Conservation (phyloP, 2,797 vertebrate species). For the Merluccius polli region DNA sequence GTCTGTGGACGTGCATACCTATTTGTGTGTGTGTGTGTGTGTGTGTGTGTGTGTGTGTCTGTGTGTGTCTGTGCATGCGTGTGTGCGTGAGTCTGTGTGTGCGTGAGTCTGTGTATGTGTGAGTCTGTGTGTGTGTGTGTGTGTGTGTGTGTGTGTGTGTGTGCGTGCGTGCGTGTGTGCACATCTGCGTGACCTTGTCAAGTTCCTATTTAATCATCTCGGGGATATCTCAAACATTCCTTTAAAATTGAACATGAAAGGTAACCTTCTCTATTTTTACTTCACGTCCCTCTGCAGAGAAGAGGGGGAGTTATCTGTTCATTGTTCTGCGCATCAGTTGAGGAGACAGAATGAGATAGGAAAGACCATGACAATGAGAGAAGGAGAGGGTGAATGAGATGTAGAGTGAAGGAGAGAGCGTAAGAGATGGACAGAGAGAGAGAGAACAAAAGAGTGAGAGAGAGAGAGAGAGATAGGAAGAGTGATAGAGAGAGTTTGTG, state of each 20-base stretch:
- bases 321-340: conserved; percentile 28
- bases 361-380: conserved; percentile 9
- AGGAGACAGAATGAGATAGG: conserved; percentile 33
- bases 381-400: conserved; percentile 6
- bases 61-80: conserved; percentile 25
- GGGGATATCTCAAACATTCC: conserved; percentile 67
- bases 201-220: conserved; percentile 67
- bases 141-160: conserved; percentile 16
- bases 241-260: conserved; percentile 72
- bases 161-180: conserved; percentile 32
- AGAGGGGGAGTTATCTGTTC: conserved; percentile 59
- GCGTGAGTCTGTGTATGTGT: conserved; percentile 15
- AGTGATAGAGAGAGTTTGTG: neutral
- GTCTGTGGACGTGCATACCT: conserved; percentile 5
- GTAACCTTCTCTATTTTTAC: conserved; percentile 69
- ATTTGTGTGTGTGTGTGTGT: conserved; percentile 12
- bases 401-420: neutral
- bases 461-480: neutral
- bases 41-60: conserved; percentile 17
- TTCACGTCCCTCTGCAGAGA: conserved; percentile 52
- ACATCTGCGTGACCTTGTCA: conserved; percentile 59
- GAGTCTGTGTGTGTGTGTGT: conserved; percentile 13
- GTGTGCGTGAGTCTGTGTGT: conserved; percentile 26
- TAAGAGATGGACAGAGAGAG: neutral
- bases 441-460: no score